These are phyloP conservation scores for Limosa lapponica DNA, from an alignment of 2,797 vertebrate genomes.

Conservation along the genomic window DNA sequence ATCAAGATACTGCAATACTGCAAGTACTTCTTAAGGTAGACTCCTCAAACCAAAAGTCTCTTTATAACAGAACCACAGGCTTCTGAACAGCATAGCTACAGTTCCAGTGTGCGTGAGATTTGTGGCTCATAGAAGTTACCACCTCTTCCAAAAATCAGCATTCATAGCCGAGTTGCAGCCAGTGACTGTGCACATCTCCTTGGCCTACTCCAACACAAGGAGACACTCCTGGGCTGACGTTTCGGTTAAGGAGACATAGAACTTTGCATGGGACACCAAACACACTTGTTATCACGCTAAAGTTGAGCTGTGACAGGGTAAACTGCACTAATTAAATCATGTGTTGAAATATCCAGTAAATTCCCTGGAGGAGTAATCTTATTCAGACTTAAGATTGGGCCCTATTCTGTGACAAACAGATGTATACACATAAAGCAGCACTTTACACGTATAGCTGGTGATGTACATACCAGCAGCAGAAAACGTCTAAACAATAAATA, in stretches of 20 bases:
- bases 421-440: not conserved
- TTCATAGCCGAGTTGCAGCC: not conserved
- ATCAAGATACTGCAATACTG: not conserved
- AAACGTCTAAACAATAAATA: not conserved
- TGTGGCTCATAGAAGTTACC: rapidly evolving
- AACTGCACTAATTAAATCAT: not conserved
- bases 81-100: not conserved
- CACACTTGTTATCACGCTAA: not conserved
- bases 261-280: not conserved
- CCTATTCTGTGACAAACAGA: not conserved
- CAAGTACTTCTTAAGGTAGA: not conserved
- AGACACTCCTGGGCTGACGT: rapidly evolving
- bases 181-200: not conserved
- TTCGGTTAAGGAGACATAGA: not conserved
- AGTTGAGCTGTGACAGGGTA: not conserved
- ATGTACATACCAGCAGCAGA: rapidly evolving
- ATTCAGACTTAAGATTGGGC: not conserved
- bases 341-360: not conserved
- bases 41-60: not conserved
- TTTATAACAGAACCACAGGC: not conserved
- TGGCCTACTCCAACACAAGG: not conserved
- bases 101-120: not conserved
- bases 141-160: not conserved
- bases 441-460: not conserved
- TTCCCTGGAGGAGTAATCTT: not conserved